A percentile compares a stretch with the other conserved stretches of the same genome.
phyloP scores from a whole-genome alignment of 1,140 invertebrate species.

The Panagrolaimus sp. region DNA sequence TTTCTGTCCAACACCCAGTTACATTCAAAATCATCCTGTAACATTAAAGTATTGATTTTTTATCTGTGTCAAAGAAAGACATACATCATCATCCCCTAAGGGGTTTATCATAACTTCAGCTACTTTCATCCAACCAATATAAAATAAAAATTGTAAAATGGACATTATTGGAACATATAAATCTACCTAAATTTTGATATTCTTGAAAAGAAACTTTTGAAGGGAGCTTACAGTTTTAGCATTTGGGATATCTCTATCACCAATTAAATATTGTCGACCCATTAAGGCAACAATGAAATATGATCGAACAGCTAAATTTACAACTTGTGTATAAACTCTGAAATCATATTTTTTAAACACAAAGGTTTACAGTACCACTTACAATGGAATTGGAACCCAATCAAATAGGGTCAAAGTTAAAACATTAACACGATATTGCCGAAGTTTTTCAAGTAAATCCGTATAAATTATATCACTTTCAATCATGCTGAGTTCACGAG shows the following conservation, averaged over 20 bases:
- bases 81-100: slow-evolving; percentile 11
- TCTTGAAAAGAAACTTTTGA: not conserved
- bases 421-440: slow-evolving; percentile 8
- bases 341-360: no score
- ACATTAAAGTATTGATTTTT: not conserved
- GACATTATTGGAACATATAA: slow-evolving; percentile 62
- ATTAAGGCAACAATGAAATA: not conserved
- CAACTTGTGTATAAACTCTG: slow-evolving; percentile 9
- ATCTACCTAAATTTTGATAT: not conserved
- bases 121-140: slow-evolving; percentile 85
- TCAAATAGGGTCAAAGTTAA: not conserved
- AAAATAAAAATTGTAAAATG: slow-evolving; percentile 79
- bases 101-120: slow-evolving; percentile 7
- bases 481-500: slow-evolving; percentile 4
- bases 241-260: not conserved
- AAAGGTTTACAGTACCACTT: no score
- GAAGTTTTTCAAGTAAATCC: slow-evolving; percentile 7
- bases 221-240: not conserved
- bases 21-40: slow-evolving; percentile 1
- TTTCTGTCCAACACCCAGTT: slow-evolving; percentile 13
- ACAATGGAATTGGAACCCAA: slow-evolving; percentile 19
- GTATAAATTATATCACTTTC: slow-evolving; percentile 10
- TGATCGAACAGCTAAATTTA: not conserved
- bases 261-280: slow-evolving; percentile 2
- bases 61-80: not conserved